Percentiles rank a stretch among this genome's conserved stretches.
phyloP scores from a whole-genome alignment of 2,797 vertebrate genomes.

The Pangasius mekongensis region DNA sequence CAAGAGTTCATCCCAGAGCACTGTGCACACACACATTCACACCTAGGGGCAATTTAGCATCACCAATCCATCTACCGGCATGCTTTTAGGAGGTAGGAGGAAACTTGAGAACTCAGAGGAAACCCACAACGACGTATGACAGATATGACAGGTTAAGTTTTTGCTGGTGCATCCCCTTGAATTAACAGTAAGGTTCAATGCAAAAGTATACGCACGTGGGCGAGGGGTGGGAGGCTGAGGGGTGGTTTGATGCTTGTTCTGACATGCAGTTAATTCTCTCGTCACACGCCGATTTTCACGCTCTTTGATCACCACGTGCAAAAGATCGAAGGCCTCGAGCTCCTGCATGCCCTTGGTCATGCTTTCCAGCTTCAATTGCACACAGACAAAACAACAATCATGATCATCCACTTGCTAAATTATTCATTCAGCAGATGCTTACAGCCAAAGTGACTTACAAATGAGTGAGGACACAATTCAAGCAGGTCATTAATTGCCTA shows the following conservation, averaged over 20 bases:
- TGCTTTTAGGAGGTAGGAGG: neutral
- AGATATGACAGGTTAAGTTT: too few species aligned
- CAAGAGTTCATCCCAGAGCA: too few species aligned
- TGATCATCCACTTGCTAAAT: neutral
- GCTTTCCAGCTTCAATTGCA: constrained; percentile 60
- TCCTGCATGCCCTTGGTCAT: constrained; percentile 61
- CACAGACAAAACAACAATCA: neutral
- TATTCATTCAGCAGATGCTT: neutral
- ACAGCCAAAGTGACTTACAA: too few species aligned
- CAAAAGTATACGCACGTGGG: constrained; percentile 44
- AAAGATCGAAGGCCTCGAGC: constrained; percentile 67
- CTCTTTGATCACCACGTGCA: constrained; percentile 62
- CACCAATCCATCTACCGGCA: too few species aligned
- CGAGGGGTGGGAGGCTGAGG: constrained; percentile 39
- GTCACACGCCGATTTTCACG: constrained; percentile 65
- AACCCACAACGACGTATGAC: neutral
- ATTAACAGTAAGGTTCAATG: neutral
- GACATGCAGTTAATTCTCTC: constrained; percentile 67
- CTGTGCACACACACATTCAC: too few species aligned
- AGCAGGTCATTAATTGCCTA: too few species aligned
- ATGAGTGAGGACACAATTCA: too few species aligned
- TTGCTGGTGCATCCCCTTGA: too few species aligned
- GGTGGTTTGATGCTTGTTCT: neutral
- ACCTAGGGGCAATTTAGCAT: too few species aligned
- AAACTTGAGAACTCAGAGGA: neutral